phyloP scores from a whole-genome alignment of 2,797 vertebrate genomes.

The Sebastes kiyomatsui region DNA sequence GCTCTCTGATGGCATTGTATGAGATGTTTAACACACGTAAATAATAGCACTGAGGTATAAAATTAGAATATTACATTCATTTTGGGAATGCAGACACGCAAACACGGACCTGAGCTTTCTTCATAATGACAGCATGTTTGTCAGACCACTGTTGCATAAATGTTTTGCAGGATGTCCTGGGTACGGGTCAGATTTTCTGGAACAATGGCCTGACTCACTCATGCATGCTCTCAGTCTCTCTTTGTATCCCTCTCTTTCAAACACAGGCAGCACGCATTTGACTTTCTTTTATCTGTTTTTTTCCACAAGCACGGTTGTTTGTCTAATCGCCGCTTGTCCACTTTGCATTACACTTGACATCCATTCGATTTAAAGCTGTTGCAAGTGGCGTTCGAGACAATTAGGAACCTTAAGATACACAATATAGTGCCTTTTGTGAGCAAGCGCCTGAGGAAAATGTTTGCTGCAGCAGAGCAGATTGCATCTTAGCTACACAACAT shows the following conservation, averaged over 20 bases:
- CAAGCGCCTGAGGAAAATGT: neutral
- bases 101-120: slow-evolving; percentile 16
- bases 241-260: slow-evolving; percentile 39
- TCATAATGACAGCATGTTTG: slow-evolving; percentile 45
- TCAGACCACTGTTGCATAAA: slow-evolving; percentile 59
- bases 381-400: neutral
- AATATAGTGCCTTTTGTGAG: neutral
- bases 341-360: slow-evolving; percentile 7
- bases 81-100: slow-evolving; percentile 8
- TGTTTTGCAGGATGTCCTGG: slow-evolving; percentile 71
- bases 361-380: slow-evolving; percentile 14
- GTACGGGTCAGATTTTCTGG: slow-evolving; percentile 74
- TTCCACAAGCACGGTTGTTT: neutral
- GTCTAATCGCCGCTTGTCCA: neutral
- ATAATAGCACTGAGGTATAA: neutral
- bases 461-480: neutral
- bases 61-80: neutral
- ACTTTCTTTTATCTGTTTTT: slow-evolving; percentile 10
- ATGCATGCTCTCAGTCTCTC: slow-evolving; percentile 52
- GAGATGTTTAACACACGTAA: neutral
- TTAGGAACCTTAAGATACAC: neutral
- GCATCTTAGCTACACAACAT: neutral
- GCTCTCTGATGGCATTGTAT: neutral
- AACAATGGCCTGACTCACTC: slow-evolving; percentile 72
- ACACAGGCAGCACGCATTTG: slow-evolving; percentile 10